Percentiles rank a stretch among this genome's conserved stretches.
phyloP scores from a whole-genome alignment of 2,113 vertebrate species.

The Verasper variegatus region DNA sequence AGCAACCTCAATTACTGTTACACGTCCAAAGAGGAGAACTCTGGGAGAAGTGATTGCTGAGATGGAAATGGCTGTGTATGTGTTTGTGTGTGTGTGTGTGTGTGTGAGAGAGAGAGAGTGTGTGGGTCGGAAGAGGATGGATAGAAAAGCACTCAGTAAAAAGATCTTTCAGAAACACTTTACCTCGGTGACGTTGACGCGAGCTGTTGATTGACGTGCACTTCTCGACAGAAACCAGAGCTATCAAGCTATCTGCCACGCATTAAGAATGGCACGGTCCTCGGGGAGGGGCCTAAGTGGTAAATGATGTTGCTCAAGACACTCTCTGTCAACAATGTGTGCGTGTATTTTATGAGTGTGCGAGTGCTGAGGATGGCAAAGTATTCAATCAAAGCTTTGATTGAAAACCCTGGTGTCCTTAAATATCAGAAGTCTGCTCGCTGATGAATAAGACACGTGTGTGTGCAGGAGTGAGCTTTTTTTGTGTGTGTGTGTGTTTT shows the following conservation, averaged over 20 bases:
- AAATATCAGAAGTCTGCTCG: constrained; percentile 66
- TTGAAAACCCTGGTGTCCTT: constrained; percentile 74
- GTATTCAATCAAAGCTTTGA: constrained; percentile 80
- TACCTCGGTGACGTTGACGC: constrained; percentile 85
- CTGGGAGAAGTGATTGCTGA: constrained; percentile 82
- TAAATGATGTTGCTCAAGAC: constrained; percentile 82
- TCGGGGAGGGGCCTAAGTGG: constrained; percentile 82
- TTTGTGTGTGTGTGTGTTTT: constrained; percentile 6
- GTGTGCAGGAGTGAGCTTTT: background rate
- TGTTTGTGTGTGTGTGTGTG: constrained; percentile 60
- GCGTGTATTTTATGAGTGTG: constrained; percentile 69
- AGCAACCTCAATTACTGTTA: constrained; percentile 86
- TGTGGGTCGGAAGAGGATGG: constrained; percentile 65
- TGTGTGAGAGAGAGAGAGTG: constrained; percentile 8
- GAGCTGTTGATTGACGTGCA: constrained; percentile 83
- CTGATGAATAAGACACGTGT: constrained; percentile 38
- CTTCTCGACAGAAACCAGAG: constrained; percentile 81
- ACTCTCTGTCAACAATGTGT: constrained; percentile 77
- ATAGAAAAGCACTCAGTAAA: constrained; percentile 84
- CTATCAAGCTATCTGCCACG: constrained; percentile 77
- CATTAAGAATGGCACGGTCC: constrained; percentile 77
- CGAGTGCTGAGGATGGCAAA: constrained; percentile 78
- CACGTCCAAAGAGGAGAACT: constrained; percentile 86
- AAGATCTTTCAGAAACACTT: constrained; percentile 92
- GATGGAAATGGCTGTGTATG: constrained; percentile 77